Percentiles rank a stretch among this genome's conserved stretches.
Conservation (phyloP, 2,797 vertebrate species). For the Sebastes miniatus region DNA sequence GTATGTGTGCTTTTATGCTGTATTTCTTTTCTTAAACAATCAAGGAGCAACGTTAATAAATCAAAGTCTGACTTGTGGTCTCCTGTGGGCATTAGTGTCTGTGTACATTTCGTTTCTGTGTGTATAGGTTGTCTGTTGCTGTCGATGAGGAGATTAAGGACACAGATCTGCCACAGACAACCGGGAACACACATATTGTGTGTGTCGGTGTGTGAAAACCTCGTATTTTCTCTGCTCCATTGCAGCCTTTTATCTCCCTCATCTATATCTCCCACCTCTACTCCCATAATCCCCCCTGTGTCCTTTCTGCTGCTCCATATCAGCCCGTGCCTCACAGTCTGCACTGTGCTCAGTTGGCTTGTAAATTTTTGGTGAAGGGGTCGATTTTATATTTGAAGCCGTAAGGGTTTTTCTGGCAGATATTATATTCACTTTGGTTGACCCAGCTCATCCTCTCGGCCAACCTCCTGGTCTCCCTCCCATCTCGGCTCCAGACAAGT, state of each 20-base stretch:
- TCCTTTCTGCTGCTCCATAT: slow-evolving; percentile 26
- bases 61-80: not conserved
- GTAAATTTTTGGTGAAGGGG: slow-evolving; percentile 40
- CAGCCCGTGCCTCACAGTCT: slow-evolving; percentile 5
- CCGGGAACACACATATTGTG: slow-evolving; percentile 21
- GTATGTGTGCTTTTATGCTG: not conserved
- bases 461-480: slow-evolving; percentile 40
- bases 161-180: not conserved
- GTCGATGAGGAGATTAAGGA: slow-evolving; percentile 4
- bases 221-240: slow-evolving; percentile 16
- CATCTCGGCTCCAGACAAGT: slow-evolving; percentile 67
- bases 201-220: not conserved
- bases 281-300: slow-evolving; percentile 7
- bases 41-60: not conserved
- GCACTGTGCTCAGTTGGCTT: slow-evolving; percentile 21
- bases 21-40: not conserved
- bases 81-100: not conserved
- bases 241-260: slow-evolving; percentile 27
- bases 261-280: slow-evolving; percentile 2
- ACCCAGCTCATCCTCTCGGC: slow-evolving; percentile 40
- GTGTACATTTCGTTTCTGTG: not conserved
- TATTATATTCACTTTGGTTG: slow-evolving; percentile 46
- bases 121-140: not conserved
- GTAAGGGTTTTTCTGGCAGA: slow-evolving; percentile 41
- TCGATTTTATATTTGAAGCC: slow-evolving; percentile 45